Conservation (phyloP, 2,888 invertebrate genomes). For the Ichneumoninae sp. region DNA sequence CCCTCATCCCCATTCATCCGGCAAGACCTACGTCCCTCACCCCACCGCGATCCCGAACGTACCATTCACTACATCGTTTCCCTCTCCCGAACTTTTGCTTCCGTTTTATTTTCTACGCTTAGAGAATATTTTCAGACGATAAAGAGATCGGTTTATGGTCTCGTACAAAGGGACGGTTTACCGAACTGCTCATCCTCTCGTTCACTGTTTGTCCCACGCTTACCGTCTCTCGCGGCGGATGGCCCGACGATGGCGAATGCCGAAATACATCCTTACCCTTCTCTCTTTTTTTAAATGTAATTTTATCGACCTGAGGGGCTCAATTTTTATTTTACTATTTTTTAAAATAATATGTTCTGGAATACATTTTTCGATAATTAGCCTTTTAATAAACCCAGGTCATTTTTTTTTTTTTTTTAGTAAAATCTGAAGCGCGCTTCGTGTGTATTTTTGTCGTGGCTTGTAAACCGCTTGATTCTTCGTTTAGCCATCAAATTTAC, state of each 20-base stretch:
- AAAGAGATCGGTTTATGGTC: conserved; percentile 77
- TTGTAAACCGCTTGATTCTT: neutral
- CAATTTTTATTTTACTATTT: neutral
- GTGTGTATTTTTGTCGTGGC: neutral
- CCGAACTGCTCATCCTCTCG: conserved; percentile 67
- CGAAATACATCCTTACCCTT: neutral
- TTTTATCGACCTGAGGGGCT: conserved; percentile 16
- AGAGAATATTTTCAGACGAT: conserved; percentile 78
- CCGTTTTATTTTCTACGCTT: conserved; percentile 80
- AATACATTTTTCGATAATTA: neutral
- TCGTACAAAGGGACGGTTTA: conserved; percentile 48
- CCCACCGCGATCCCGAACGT: conserved; percentile 52
- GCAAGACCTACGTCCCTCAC: conserved; percentile 46
- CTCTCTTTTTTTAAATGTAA: neutral
- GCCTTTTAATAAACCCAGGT: neutral
- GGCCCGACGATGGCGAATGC: conserved; percentile 63
- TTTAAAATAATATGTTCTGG: neutral
- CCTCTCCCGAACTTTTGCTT: conserved; percentile 73
- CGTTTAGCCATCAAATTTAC: neutral
- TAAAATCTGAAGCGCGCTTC: neutral
- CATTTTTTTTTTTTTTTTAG: neutral
- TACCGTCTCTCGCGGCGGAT: conserved; percentile 63
- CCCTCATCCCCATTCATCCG: conserved; percentile 44
- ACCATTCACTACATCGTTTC: conserved; percentile 67
- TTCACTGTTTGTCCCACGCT: conserved; percentile 74